Evolutionary conservation across 92 coral and sea anemone species (phyloP).

Genomic region (Paramuricea clavata): DNA sequence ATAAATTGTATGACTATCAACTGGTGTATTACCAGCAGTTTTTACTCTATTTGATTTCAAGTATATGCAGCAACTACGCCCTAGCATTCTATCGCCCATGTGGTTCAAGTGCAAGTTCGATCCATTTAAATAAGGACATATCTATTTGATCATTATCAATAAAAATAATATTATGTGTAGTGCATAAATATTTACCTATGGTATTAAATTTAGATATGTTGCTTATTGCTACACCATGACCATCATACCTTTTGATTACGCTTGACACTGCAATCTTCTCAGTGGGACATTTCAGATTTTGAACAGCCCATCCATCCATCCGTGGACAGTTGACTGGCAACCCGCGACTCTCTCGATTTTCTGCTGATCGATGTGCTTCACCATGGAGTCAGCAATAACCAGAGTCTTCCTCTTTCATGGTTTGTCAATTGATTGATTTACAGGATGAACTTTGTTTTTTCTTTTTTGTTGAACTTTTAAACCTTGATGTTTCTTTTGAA

Average conservation of each 20-base stretch:
- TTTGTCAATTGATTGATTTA: too few relatives aligned
- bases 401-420: too few relatives aligned
- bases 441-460: too few relatives aligned
- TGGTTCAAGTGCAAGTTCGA: background rate
- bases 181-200: background rate
- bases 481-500: too few relatives aligned
- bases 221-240: background rate
- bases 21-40: too few relatives aligned
- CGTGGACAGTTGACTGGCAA: background rate
- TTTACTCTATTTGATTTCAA: too few relatives aligned
- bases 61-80: background rate
- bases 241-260: slow-evolving; percentile 2
- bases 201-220: background rate
- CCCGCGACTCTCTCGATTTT: slow-evolving; percentile 2
- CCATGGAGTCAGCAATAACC: background rate
- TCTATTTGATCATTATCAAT: background rate
- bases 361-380: background rate
- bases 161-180: background rate
- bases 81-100: background rate
- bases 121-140: background rate
- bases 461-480: too few relatives aligned
- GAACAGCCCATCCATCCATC: background rate
- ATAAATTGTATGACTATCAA: too few relatives aligned
- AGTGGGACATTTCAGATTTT: background rate
- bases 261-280: background rate